Conservation (phyloP, 2,797 vertebrate genomes). For the Euphonia xanthogaster region DNA sequence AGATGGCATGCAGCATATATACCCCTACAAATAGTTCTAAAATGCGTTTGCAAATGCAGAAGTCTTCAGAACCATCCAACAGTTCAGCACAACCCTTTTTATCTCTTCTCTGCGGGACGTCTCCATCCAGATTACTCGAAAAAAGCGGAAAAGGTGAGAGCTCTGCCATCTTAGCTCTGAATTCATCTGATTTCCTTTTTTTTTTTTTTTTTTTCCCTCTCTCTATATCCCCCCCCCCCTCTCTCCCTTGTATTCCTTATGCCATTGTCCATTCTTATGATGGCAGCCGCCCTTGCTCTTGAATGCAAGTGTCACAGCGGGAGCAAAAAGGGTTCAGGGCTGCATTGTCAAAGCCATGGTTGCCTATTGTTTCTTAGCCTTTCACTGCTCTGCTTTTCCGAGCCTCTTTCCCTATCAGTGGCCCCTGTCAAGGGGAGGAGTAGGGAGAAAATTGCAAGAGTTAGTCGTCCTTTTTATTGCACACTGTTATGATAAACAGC, state of each 20-base stretch:
- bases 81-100: conserved; percentile 73
- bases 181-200: conserved; percentile 77
- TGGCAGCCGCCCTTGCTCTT: conserved; percentile 78
- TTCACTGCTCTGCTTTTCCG: conserved; percentile 68
- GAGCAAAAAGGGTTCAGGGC: conserved; percentile 73
- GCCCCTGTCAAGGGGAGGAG: conserved; percentile 72
- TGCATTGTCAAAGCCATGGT: conserved; percentile 84
- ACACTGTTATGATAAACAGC: conserved; percentile 76
- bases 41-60: conserved; percentile 73
- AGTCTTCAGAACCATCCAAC: conserved; percentile 75
- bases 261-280: conserved; percentile 81
- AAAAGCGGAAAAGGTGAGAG: conserved; percentile 86
- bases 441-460: conserved; percentile 73
- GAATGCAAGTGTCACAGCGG: conserved; percentile 80
- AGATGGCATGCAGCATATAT: conserved; percentile 71
- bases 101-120: conserved; percentile 72
- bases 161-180: conserved; percentile 78
- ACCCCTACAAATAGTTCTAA: conserved; percentile 75
- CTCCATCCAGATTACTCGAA: conserved; percentile 73
- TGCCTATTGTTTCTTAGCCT: conserved; percentile 81
- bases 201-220: not conserved
- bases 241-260: conserved; percentile 73
- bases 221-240: not conserved
- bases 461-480: conserved; percentile 65
- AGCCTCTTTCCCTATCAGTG: conserved; percentile 73